Base-by-base conservation (phyloP, 2,797 vertebrate genomes). In the Nyctibius grandis region DNA sequence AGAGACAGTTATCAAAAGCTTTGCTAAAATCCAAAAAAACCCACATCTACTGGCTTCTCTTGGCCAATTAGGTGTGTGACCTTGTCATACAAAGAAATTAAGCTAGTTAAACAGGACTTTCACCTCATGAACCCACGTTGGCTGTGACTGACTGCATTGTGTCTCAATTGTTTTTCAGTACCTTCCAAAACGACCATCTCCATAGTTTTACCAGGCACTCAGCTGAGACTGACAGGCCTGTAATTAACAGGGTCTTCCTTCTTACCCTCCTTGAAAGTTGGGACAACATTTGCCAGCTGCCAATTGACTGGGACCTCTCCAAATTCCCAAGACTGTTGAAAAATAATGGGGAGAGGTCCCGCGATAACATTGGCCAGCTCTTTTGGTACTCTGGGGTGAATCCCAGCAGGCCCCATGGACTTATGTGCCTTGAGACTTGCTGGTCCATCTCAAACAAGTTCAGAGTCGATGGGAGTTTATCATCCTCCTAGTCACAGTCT, bases 91-190 rank as follows among this genome's bases (percentile, higher is more conserved):
- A 50, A 63, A 6, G 36, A 77, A 61, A 22, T 21, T 18, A 59
- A 36, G 20, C 64, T n/a, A n/a, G n/a, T 36, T 59, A 34, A 56
- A 47, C 22, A 47, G 36, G 44, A 50, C 25, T 19, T 67, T 57
- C 11, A 18, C 23, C 7, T 56, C 1, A 0, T n/a, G 31, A 81
- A n/a, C 14, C 31, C 1, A 0, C 68, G 42, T 33, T 57, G 18
- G 20, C 42, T 68, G 9, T 57, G 44, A n/a, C 44, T 28, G 34
- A 38, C 29, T 33, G 6, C 19, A 4, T 29, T 67, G 54, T 40
- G 18, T 79, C 50, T n/a, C 78, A 40, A 2, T 11, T 59, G 31
- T 69, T 68, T 56, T 56, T 45, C 51, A 36, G 1, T 56, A 51
- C 31, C n/a, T 67, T 26, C 38, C 38, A 53, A 38, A 78, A 44